Conservation (phyloP, 2,888 invertebrate species). For the Trissonchulus sp. region DNA sequence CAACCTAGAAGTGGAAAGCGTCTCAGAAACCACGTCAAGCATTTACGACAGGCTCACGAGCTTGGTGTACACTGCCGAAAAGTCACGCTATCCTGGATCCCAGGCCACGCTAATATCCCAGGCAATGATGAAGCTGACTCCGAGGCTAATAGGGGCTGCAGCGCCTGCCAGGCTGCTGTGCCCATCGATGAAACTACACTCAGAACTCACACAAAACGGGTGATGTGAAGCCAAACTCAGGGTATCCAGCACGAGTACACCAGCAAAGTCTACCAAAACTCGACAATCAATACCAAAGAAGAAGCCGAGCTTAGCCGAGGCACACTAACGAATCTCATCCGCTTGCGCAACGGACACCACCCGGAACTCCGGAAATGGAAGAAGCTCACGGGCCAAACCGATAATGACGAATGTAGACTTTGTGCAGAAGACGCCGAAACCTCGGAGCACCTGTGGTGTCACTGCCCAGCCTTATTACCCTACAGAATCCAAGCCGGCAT, state of each 20-base stretch:
- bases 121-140: background rate
- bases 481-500: too few species aligned
- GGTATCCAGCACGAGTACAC: constrained; percentile 4
- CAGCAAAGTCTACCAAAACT: background rate
- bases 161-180: background rate
- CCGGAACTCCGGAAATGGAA: constrained; percentile 7
- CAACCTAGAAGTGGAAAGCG: background rate
- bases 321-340: background rate
- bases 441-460: too few species aligned
- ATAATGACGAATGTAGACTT: too few species aligned
- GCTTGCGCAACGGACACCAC: constrained; percentile 10
- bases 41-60: background rate
- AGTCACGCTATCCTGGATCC: background rate
- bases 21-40: background rate
- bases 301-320: background rate
- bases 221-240: background rate
- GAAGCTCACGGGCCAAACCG: background rate
- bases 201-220: background rate
- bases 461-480: too few species aligned
- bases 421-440: too few species aligned
- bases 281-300: background rate
- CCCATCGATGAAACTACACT: background rate
- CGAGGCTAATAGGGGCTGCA: background rate
- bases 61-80: background rate
- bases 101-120: background rate